phyloP scores from a whole-genome alignment of 2,888 invertebrate genomes.

The Oligia fasciuncula region DNA sequence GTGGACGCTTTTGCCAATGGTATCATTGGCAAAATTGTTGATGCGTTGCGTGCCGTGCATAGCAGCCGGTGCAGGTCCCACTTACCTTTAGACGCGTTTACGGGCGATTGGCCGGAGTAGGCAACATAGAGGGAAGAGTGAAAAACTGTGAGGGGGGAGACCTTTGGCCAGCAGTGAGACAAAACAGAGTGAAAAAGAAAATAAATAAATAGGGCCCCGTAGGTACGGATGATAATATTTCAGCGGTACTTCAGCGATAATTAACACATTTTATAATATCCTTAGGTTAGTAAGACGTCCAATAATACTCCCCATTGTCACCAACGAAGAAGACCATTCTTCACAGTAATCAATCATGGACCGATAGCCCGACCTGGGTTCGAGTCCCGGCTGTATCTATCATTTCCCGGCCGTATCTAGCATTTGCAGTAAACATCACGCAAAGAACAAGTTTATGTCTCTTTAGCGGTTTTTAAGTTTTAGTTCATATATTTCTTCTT shows the following conservation, averaged over 20 bases:
- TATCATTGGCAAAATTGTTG: no score
- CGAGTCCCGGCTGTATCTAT: slow-evolving; percentile 9
- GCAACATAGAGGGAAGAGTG: no score
- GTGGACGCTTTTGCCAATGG: no score
- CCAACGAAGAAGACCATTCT: neutral
- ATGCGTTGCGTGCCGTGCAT: no score
- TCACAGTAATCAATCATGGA: slow-evolving; percentile 40
- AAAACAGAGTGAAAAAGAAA: no score
- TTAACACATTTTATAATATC: no score
- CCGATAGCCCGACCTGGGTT: slow-evolving; percentile 26
- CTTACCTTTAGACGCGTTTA: no score
- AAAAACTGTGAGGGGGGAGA: neutral
- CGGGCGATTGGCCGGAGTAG: no score
- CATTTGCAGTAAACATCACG: neutral
- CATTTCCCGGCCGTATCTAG: slow-evolving; percentile 10
- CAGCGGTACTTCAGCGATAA: no score
- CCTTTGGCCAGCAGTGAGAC: neutral
- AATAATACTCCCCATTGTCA: slow-evolving; percentile 1
- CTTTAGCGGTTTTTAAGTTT: neutral
- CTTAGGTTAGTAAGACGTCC: neutral
- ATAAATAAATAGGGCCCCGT: no score
- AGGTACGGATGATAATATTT: no score
- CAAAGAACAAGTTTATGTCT: neutral
- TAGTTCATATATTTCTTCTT: neutral
- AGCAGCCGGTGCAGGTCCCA: no score